A percentile compares a stretch with the other conserved stretches of the same genome.
Conservation (phyloP, 2,113 vertebrate species). For the Anolis sagrei region DNA sequence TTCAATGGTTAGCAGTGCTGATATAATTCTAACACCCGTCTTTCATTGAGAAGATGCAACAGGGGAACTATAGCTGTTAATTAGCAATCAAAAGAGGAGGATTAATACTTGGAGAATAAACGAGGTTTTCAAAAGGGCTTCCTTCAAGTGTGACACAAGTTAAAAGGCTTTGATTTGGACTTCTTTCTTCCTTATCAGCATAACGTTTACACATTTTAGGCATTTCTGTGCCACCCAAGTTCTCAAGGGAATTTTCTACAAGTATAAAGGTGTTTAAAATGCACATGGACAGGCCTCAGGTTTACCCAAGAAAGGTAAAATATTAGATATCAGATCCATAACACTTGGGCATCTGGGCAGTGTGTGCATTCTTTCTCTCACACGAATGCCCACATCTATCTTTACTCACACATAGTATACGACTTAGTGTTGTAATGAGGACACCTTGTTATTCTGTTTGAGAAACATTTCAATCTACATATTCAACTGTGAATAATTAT, state of each 20-base stretch:
- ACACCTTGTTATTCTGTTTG: neutral
- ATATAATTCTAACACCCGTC: neutral
- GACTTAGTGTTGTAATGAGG: neutral
- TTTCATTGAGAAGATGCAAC: neutral
- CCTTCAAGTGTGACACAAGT: neutral
- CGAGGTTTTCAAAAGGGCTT: neutral
- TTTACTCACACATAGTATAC: too few relatives aligned
- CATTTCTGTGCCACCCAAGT: neutral
- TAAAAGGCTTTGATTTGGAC: neutral
- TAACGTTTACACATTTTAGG: neutral
- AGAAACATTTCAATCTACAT: neutral
- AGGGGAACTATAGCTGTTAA: conserved; percentile 14
- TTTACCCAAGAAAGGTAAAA: neutral
- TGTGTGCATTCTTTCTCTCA: too few relatives aligned
- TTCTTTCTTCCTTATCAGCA: neutral
- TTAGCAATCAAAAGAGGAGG: conserved; percentile 10
- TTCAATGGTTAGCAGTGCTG: conserved; percentile 29
- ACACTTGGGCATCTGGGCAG: too few relatives aligned
- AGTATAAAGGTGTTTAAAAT: neutral
- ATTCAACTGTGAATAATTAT: neutral
- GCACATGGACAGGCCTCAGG: neutral
- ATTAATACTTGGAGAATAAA: conserved; percentile 13
- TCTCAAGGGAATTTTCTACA: neutral
- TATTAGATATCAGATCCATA: neutral
- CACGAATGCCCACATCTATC: too few relatives aligned